A percentile compares a stretch with the other conserved stretches of the same genome.
Conservation (phyloP, 2,797 vertebrate species). For the Coluber constrictor region DNA sequence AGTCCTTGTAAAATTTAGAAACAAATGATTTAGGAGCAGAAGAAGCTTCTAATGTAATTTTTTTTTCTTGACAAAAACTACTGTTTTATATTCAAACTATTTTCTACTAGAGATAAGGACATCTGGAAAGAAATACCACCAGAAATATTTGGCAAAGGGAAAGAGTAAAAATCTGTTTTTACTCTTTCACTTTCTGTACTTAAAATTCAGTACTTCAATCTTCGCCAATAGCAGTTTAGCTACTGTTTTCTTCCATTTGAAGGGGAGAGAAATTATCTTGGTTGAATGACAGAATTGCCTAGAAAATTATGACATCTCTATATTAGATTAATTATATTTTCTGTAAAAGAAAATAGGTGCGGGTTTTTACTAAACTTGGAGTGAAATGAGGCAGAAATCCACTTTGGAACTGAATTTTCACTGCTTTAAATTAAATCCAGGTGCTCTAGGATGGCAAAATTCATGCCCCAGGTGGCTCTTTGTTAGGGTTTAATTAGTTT, state of each 20-base stretch:
- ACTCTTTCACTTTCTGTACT: not conserved
- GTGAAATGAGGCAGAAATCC: not conserved
- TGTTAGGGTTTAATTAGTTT: not conserved
- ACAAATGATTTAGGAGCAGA: not conserved
- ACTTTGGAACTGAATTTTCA: not conserved
- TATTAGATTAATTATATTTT: not conserved
- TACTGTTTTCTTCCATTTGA: not conserved
- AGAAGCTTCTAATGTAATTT: not conserved
- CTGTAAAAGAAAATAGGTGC: not conserved
- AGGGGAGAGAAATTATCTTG: not conserved
- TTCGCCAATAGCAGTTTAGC: not conserved
- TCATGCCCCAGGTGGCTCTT: not conserved
- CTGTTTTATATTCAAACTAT: not conserved
- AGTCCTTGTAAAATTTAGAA: not conserved
- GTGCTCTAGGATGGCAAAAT: not conserved
- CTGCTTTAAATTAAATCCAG: not conserved
- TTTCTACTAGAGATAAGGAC: not conserved
- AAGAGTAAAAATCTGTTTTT: not conserved
- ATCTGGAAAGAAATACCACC: not conserved
- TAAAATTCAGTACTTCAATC: not conserved
- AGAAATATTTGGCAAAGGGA: not conserved
- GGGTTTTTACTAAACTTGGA: not conserved
- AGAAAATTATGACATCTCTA: not conserved
- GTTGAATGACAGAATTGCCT: not conserved
- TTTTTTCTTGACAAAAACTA: not conserved